Evolutionary conservation across 2,888 invertebrate species (phyloP).

Genomic region (Diabrotica balteata): DNA sequence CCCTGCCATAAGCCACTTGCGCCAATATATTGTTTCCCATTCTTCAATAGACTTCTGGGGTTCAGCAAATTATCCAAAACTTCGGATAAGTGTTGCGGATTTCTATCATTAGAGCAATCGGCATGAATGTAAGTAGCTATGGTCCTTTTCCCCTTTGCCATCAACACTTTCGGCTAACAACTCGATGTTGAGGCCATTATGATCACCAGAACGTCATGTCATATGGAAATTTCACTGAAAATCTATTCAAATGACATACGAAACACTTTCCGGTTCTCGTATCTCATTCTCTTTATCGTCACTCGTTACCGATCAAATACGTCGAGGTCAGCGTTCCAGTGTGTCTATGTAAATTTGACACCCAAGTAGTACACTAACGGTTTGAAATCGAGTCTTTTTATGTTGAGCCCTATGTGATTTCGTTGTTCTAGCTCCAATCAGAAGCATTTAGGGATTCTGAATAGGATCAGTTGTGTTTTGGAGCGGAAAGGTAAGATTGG

Average conservation of each 20-base stretch:
- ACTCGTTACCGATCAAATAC: constrained; percentile 14
- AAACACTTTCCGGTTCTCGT: constrained; percentile 32
- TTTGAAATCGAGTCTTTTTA: too few relatives aligned
- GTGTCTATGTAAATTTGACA: too few relatives aligned
- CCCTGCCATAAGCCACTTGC: constrained; percentile 92
- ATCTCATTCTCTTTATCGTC: constrained; percentile 24
- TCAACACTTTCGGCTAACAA: constrained; percentile 70
- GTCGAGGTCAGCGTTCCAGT: too few relatives aligned
- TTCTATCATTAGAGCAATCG: constrained; percentile 72
- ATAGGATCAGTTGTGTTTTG: too few relatives aligned
- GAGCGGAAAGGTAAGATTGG: too few relatives aligned
- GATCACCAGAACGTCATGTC: constrained; percentile 49
- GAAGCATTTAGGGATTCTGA: too few relatives aligned
- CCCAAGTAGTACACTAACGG: too few relatives aligned
- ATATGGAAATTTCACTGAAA: constrained; percentile 44
- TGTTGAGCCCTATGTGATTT: too few relatives aligned
- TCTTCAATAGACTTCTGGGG: constrained; percentile 85
- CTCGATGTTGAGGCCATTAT: constrained; percentile 70
- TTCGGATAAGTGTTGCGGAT: constrained; percentile 79
- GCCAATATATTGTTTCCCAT: constrained; percentile 93
- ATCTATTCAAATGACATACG: constrained; percentile 44
- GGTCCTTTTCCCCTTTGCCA: constrained; percentile 84
- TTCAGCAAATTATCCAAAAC: constrained; percentile 85
- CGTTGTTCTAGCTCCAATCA: too few relatives aligned
- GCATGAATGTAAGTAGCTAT: constrained; percentile 87